Evolutionary conservation across 1,140 invertebrate genomes (phyloP), one percentile per base, ranked within the genome.

Genomic region (Drosophila subpulchrella): DNA sequence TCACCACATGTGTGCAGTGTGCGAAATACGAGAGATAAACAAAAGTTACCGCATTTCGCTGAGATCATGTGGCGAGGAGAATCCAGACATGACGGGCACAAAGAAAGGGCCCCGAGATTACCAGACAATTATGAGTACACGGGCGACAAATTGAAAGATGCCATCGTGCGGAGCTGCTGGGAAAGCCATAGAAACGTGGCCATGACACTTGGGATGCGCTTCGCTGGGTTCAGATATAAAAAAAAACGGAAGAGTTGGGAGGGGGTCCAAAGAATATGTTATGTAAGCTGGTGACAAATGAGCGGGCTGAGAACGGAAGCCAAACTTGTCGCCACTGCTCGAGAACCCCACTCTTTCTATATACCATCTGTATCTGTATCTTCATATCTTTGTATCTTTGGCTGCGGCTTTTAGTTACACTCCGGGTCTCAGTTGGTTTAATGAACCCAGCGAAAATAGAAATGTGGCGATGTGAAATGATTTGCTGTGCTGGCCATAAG

Each of bases 81-180:
- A 67, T 41, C 42, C 42, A 57, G 65, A 70, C 65, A 71, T 71
- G 67, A 70, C 53, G 32, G 42, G 15, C 65, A 71, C 65, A 71
- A 71, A 71, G 36, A 77, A 76, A 59, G 63, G 76, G 60, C 38
- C 41, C 59, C 53, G 48, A 39, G 61, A 81, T 82, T 81, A 77
- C 68, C 58, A 56, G 75, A 62, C 79, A 82, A 81, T 81, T 81
- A 81, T 82, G 74, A 72, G 34, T 63, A 71, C 68, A 72, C 38
- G 66, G 78, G 78, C 71, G 78, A 86, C 78, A 81, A 75, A 86
- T 86, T 86, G 74, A 85, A 85, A 85, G 82, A 81, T 58, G 51
- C 50, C 65, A 71, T 58, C 51, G 50, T 53, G 66, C 41, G 54
- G 46, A 34, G 77, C 60, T 66, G 72, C 61, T 67, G 73, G 72